Base-by-base conservation (phyloP, 1,140 invertebrate genomes). In the Asbolus verrucosus region DNA sequence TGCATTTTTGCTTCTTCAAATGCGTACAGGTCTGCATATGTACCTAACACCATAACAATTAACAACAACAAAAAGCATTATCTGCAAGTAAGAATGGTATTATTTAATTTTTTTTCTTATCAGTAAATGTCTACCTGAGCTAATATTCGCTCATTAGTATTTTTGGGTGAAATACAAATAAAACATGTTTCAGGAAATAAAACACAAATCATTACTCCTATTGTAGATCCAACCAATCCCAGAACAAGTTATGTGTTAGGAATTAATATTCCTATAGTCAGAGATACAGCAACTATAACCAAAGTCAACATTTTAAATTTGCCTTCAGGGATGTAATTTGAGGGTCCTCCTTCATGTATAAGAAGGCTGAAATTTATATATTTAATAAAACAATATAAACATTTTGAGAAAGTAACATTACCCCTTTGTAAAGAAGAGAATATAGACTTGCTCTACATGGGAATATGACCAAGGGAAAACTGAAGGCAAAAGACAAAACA, bases 381-480 rank as follows among this genome's bases (percentile, higher is more conserved):
- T n/a, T n/a, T n/a, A n/a, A n/a, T n/a, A n/a, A n/a, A n/a, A n/a
- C n/a, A n/a, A n/a, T n/a, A n/a, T n/a, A n/a, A n/a, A n/a, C n/a
- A n/a, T n/a, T n/a, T n/a, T n/a, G n/a, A n/a, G n/a, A n/a, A n/a
- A n/a, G n/a, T n/a, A n/a, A n/a, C n/a, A n/a, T n/a, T 87, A 96
- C 95, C 85, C 91, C 89, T 79, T 90, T 88, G 81, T 93, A 97
- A 0, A 98, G 80, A 46, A 98, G 86, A 0, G 96, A 98, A 83
- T 97, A 93, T 1, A 99, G 83, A 82, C 95, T 97, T 3, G 93
- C 93, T 69, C 97, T 84, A 81, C 96, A 98, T 6, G 97, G 97
- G 84, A 98, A 98, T 80, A 99, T 94, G 62, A 98, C 94, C 60
- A 99, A 85, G 6, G 97, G 97, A 84, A 98, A 98, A 81, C 95